phyloP scores from a whole-genome alignment of 1,140 invertebrate species.

The Microvelia longipes region DNA sequence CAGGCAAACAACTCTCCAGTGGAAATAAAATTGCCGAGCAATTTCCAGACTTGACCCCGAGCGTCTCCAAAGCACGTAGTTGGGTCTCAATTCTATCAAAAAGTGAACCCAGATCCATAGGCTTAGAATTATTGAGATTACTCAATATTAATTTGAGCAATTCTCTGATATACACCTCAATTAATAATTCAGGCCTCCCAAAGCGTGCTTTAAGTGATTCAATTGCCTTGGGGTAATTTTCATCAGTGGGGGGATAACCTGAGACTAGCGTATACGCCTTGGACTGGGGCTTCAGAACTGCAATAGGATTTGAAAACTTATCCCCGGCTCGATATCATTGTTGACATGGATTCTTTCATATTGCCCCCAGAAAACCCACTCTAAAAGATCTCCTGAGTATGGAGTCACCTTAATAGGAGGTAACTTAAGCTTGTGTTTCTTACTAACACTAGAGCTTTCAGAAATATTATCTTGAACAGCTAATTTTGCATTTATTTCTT shows the following conservation, averaged over 20 bases:
- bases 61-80: neutral
- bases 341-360: neutral
- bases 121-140: neutral
- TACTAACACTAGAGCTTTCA: too few species aligned
- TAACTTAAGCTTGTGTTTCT: neutral
- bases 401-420: neutral
- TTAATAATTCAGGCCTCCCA: neutral
- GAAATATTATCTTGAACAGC: too few species aligned
- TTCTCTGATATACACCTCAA: neutral
- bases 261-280: neutral
- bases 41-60: neutral
- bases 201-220: neutral
- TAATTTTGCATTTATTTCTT: too few species aligned
- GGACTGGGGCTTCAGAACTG: neutral
- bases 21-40: neutral
- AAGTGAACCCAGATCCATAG: neutral
- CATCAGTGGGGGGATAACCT: neutral
- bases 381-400: neutral
- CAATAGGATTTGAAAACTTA: neutral
- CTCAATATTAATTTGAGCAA: neutral
- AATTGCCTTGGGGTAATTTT: neutral
- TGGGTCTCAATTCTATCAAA: neutral
- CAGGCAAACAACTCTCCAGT: neutral
- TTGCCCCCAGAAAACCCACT: neutral
- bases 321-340: neutral